Base-by-base conservation (phyloP, 2,113 vertebrate genomes). In the Labeo catla region DNA sequence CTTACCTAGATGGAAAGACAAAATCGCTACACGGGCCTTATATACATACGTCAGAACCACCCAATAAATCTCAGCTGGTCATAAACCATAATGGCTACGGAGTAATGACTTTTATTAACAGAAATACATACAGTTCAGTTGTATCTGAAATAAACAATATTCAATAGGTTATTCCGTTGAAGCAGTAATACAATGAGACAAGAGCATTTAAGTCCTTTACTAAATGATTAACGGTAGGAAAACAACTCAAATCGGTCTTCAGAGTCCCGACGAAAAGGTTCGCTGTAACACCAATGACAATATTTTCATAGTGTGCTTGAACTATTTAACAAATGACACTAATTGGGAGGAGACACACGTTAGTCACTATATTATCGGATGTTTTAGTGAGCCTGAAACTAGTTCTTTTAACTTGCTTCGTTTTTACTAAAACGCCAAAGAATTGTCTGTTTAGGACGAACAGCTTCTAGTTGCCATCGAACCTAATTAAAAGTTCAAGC, bases 41-140 rank as follows among this genome's bases (percentile, higher is more conserved):
- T 28, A 28, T 28, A 28, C 2, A 28, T 77, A 88, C 45, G 73
- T 47, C 54, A 81, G 82, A 54, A 78, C 70, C 76, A 86, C 63
- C 84, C 86, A 87, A 85, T 85, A 86, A 89, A 65, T 78, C 83
- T 90, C 84, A 87, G 61, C 76, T 88, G 50, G 85, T 90, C 83
- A 89, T 84, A 88, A 88, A 90, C 57, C 70, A 88, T 88, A 90
- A 89, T 87, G 54, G 86, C 89, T 91, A 91, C 87, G 78, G 87
- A 87, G 85, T 89, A 89, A 88, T 89, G 87, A 89, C 78, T 88
- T 90, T 91, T 91, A 91, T 91, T 91, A 80, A 88, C 89, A 90
- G 91, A 90, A 91, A 90, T 90, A 91, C 91, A 91, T 91, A 91
- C 91, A 91, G 89, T 90, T 88, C 88, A 87, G 89, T 86, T 88